Percentiles rank a stretch among this genome's conserved stretches.
Evolutionary conservation across 2,888 invertebrate genomes (phyloP).

Genomic region (Mechanitis mazaeus): DNA sequence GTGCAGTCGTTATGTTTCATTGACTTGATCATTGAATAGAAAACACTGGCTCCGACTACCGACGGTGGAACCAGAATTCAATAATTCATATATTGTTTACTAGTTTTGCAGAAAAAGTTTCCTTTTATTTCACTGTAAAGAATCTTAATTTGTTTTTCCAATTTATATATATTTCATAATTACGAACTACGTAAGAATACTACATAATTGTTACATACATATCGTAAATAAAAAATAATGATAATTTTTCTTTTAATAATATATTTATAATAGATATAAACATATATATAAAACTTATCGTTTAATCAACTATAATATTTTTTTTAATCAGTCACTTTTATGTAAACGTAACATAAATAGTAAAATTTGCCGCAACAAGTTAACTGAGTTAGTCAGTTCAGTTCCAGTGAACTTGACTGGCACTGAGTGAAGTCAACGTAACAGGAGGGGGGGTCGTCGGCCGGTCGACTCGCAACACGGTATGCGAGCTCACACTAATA

Average conservation of each 20-base stretch:
- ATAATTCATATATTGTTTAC: constrained; percentile 14
- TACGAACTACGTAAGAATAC: too few species aligned
- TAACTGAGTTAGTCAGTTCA: constrained; percentile 9
- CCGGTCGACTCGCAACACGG: constrained; percentile 43
- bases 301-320: too few species aligned
- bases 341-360: too few species aligned
- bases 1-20: constrained; percentile 15
- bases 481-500: constrained; percentile 49
- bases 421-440: constrained; percentile 47
- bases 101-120: constrained; percentile 6
- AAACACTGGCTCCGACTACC: constrained; percentile 10
- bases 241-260: too few species aligned
- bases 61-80: constrained; percentile 6
- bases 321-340: too few species aligned
- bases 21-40: constrained; percentile 9
- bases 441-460: constrained; percentile 52
- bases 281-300: too few species aligned
- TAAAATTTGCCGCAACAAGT: neutral
- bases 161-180: too few species aligned
- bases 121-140: neutral
- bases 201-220: too few species aligned
- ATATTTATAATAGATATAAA: too few species aligned
- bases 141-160: too few species aligned
- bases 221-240: too few species aligned
- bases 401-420: constrained; percentile 11